phyloP scores from a whole-genome alignment of 1,140 invertebrate species.

The Phymorhynchus buccinoides region DNA sequence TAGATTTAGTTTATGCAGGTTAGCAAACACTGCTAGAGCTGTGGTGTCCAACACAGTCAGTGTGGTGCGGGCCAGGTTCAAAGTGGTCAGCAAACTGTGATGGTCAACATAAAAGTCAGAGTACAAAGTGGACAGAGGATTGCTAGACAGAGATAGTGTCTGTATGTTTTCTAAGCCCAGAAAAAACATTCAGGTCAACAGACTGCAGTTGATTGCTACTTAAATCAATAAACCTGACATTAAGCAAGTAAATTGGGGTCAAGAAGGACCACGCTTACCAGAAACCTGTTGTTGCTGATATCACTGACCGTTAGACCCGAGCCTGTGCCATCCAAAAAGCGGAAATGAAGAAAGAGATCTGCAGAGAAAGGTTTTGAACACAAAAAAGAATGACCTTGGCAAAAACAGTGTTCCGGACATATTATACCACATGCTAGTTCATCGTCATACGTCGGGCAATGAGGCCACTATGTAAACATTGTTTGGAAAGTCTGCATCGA shows the following conservation, averaged over 20 bases:
- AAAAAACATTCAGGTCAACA: neutral
- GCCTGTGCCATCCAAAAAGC: too few relatives aligned
- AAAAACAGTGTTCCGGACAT: too few relatives aligned
- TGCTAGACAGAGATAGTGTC: neutral
- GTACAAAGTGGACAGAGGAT: neutral
- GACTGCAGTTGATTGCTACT: neutral
- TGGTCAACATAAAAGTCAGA: neutral
- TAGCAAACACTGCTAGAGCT: constrained; percentile 6
- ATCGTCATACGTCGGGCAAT: too few relatives aligned
- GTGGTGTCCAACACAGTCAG: constrained; percentile 7
- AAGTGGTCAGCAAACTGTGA: neutral
- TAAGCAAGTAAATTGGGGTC: neutral
- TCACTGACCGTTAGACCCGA: too few relatives aligned
- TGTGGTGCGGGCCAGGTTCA: constrained; percentile 5
- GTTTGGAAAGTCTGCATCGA: too few relatives aligned
- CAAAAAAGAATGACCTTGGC: too few relatives aligned
- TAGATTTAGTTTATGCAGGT: constrained; percentile 12
- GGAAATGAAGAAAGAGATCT: too few relatives aligned
- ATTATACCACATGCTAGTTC: too few relatives aligned
- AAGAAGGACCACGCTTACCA: too few relatives aligned
- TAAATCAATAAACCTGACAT: neutral
- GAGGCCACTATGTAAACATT: too few relatives aligned
- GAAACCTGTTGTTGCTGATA: too few relatives aligned
- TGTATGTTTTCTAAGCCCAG: neutral
- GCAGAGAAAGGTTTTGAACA: too few relatives aligned